Conservation (phyloP, 2,797 vertebrate species). For the Tolypeutes matacus region DNA sequence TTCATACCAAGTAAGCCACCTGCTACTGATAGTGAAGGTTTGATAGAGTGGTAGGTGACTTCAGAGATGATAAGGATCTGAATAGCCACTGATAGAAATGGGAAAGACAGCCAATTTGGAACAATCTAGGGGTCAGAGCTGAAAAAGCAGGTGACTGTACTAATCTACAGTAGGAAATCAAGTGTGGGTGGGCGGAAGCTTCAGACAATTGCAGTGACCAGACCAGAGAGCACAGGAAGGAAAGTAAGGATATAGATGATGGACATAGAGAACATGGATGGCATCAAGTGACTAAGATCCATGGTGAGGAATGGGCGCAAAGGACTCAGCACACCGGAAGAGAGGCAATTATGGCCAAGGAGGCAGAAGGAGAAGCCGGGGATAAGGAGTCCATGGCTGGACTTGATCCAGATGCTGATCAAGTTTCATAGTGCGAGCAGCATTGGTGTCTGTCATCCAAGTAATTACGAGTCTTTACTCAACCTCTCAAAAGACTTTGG, state of each 20-base stretch:
- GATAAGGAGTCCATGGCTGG: neutral
- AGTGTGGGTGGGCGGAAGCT: neutral
- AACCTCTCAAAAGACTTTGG: neutral
- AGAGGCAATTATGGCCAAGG: neutral
- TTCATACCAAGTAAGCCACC: neutral
- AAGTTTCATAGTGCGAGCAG: neutral
- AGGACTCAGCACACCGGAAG: neutral
- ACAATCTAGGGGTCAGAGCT: neutral
- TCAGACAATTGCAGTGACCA: fast-evolving
- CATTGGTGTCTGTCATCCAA: neutral
- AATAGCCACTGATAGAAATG: neutral
- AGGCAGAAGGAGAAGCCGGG: neutral
- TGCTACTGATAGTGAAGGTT: neutral
- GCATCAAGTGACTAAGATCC: neutral
- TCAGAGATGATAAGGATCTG: neutral
- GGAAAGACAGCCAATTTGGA: neutral
- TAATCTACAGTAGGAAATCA: neutral
- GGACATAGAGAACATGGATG: neutral
- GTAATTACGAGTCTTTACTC: neutral
- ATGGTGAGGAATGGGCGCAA: neutral
- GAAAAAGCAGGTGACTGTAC: neutral
- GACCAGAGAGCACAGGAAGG: neutral
- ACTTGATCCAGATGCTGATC: neutral
- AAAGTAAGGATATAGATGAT: neutral
- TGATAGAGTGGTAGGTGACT: neutral